Conservation (phyloP, 2,797 vertebrate genomes). For the Anguilla anguilla region DNA sequence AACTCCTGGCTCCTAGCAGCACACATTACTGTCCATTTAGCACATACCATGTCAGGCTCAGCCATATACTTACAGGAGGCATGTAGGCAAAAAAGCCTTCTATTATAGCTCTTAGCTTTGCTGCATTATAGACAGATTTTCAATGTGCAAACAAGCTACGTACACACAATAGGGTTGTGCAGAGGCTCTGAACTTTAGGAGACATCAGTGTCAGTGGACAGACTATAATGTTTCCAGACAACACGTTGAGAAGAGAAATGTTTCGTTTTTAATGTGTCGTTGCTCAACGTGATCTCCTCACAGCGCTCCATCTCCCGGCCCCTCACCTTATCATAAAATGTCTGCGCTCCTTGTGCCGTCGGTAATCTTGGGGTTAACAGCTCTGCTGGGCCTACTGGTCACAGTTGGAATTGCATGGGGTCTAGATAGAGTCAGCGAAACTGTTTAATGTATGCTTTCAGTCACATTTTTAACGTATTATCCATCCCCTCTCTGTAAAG, state of each 20-base stretch:
- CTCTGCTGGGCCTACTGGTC: too few relatives aligned
- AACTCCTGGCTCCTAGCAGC: not conserved
- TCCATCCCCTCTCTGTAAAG: too few relatives aligned
- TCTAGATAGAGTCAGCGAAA: too few relatives aligned
- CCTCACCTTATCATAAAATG: too few relatives aligned
- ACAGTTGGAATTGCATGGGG: too few relatives aligned
- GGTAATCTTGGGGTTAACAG: too few relatives aligned
- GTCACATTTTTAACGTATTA: not conserved
- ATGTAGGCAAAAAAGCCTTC: conserved; percentile 9
- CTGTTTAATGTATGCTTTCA: too few relatives aligned
- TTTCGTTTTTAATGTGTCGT: not conserved
- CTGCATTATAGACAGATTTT: not conserved
- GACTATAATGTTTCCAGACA: not conserved
- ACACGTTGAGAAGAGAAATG: not conserved
- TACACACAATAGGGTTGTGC: not conserved
- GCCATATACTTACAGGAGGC: conserved; percentile 6
- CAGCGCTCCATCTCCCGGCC: too few relatives aligned
- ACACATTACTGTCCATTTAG: not conserved
- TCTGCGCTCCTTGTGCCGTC: too few relatives aligned
- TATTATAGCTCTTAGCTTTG: not conserved
- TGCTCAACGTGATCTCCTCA: too few relatives aligned
- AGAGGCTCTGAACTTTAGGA: not conserved
- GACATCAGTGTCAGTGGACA: not conserved
- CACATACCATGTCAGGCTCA: not conserved
- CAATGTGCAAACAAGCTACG: conserved; percentile 4